A percentile compares a stretch with the other conserved stretches of the same genome.
Evolutionary conservation across 2,888 invertebrate species (phyloP).

Genomic region (Lamellibrachia columna): DNA sequence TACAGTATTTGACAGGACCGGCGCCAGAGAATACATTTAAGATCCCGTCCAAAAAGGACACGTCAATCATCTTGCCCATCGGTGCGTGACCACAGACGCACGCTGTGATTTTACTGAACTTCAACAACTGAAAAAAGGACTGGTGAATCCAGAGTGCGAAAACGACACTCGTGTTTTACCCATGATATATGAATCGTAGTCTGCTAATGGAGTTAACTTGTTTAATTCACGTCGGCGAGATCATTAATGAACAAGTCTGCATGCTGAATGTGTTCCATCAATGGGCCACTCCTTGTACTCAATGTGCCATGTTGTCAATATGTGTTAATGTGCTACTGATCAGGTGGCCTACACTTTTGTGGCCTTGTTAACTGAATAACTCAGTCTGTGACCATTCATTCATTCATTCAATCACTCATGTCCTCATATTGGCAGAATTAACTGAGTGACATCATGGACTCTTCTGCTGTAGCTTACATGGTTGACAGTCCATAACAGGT

Average conservation of each 20-base stretch:
- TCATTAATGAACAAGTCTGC: background rate
- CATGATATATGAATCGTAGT: background rate
- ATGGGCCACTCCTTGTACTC: background rate
- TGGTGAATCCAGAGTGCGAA: background rate
- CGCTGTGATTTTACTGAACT: background rate
- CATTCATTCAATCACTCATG: too few species aligned
- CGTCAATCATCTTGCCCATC: background rate
- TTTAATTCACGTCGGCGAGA: background rate
- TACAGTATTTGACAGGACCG: background rate
- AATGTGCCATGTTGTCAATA: background rate
- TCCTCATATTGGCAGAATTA: too few species aligned
- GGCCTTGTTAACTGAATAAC: background rate
- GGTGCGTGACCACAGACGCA: background rate
- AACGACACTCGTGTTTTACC: background rate
- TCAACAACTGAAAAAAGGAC: background rate
- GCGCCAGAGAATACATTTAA: background rate
- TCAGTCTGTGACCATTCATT: background rate
- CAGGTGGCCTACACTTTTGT: background rate
- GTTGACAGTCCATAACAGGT: too few species aligned
- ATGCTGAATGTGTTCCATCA: background rate
- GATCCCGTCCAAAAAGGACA: background rate
- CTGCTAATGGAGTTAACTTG: constrained; percentile 2
- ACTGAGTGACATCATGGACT: too few species aligned
- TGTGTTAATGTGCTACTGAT: background rate
- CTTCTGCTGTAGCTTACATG: too few species aligned